Percentiles rank a stretch among this genome's conserved stretches.
Evolutionary conservation across 2,888 invertebrate species (phyloP).

Genomic region (Saturnia pavonia): DNA sequence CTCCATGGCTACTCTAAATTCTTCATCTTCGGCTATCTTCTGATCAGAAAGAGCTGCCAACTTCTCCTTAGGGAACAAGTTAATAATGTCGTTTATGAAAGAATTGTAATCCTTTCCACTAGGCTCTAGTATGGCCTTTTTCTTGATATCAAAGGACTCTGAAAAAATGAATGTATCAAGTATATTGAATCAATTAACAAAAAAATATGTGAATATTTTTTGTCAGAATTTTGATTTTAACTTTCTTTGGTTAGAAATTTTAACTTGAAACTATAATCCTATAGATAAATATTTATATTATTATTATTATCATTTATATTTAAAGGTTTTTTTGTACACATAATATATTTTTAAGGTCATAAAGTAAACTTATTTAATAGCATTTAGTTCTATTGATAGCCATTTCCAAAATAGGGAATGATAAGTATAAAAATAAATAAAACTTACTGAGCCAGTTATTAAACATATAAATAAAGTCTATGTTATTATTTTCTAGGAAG

Average conservation of each 20-base stretch:
- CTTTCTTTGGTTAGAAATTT: no score
- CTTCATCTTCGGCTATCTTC: constrained; percentile 58
- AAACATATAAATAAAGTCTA: constrained; percentile 63
- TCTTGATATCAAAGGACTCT: constrained; percentile 1
- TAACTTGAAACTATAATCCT: neutral
- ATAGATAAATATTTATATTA: neutral
- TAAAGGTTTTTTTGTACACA: neutral
- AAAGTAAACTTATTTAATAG: neutral
- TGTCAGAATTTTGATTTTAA: no score
- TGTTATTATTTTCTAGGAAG: constrained; percentile 66
- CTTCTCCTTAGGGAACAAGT: constrained; percentile 53
- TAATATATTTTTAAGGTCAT: neutral
- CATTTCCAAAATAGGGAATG: neutral
- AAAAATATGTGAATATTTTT: no score
- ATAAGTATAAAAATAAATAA: neutral
- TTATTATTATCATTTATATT: no score
- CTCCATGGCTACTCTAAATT: constrained; percentile 56
- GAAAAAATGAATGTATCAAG: neutral
- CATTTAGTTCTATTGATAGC: neutral
- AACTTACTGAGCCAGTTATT: constrained; percentile 58
- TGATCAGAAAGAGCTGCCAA: constrained; percentile 57
- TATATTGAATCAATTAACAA: no score
- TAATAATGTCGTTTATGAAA: constrained; percentile 52
- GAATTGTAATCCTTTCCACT: constrained; percentile 51
- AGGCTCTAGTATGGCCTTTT: constrained; percentile 33